Conservation (phyloP, 2,113 vertebrate species). For the Lamprotornis superbus region DNA sequence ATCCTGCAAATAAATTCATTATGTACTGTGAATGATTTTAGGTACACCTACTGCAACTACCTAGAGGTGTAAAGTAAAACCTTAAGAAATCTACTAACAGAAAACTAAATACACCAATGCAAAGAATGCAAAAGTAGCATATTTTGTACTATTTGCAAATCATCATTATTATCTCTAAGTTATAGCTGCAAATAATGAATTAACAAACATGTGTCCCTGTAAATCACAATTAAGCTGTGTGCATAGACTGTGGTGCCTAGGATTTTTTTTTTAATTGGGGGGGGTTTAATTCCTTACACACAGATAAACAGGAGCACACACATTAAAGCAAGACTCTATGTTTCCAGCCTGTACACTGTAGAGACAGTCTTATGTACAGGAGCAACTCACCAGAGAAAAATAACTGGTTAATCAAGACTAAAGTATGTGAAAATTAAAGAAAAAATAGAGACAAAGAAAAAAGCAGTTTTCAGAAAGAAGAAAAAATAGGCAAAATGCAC, state of each 20-base stretch:
- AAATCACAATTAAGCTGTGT: background rate
- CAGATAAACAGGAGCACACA: background rate
- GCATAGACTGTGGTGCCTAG: background rate
- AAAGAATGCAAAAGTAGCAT: background rate
- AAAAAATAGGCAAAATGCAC: background rate
- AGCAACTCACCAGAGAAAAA: background rate
- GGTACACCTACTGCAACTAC: background rate
- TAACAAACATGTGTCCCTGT: background rate
- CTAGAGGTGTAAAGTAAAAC: background rate
- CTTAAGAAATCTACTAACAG: background rate
- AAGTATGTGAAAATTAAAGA: background rate
- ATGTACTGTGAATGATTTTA: background rate
- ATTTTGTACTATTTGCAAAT: background rate
- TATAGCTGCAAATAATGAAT: background rate
- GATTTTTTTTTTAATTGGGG: accelerated
- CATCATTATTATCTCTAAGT: background rate
- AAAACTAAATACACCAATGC: background rate
- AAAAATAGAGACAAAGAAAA: background rate
- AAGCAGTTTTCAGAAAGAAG: background rate
- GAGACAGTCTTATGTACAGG: background rate
- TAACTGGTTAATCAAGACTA: background rate
- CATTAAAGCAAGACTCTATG: background rate
- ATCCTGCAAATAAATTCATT: background rate
- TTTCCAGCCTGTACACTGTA: background rate
- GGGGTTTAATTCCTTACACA: background rate